Base-by-base conservation (phyloP, 2,113 vertebrate species). In the Ailurus styani region DNA sequence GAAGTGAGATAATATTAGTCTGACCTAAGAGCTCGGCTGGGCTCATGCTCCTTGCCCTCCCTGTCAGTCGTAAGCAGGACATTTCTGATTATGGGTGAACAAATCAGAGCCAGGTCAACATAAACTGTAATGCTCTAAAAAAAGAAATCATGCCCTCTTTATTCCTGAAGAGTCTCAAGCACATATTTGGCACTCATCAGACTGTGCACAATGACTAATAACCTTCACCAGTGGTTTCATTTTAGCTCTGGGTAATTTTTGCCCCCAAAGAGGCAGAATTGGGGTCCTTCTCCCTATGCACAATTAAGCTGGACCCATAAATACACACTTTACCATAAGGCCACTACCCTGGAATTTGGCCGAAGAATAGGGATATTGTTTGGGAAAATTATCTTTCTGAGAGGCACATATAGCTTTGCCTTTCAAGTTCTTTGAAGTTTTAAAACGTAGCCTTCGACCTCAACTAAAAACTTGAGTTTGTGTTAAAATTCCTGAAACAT, bases 121-220 rank as follows among this genome's bases (percentile, higher is more conserved):
- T 81, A 93, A 90, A 97, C 31, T 50, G 81, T 88, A 87, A 89
- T 86, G 77, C 72, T 88, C 92, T 94, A 95, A 93, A 97, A 97
- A 98, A 83, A 93, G 54, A 93, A 95, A 75, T 25, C 40, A 27
- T 52, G 77, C 31, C 42, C 66, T 97, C 90, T 94, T 62, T 93
- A 94, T 90, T 98, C 94, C 91, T 82, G 68, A 97, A 96, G 86
- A 96, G 84, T 90, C 72, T 66, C 50, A 45, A 73, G 91, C 88
- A 95, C 9, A 31, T 18, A 86, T 29, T 52, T 90, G 92, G 96
- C 93, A 79, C 45, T 89, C 85, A 50, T 20, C 52, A 78, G 73
- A 93, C 82, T 88, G 64, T 14, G 60, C 42, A 78, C 54, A 79
- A 54, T 91, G 91, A 97, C 93, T 82, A 96, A 97, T 54, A 88